Evolutionary conservation across 2,113 vertebrate species (phyloP), one percentile per base, ranked within the genome.

Genomic region (Halichoerus grypus): DNA sequence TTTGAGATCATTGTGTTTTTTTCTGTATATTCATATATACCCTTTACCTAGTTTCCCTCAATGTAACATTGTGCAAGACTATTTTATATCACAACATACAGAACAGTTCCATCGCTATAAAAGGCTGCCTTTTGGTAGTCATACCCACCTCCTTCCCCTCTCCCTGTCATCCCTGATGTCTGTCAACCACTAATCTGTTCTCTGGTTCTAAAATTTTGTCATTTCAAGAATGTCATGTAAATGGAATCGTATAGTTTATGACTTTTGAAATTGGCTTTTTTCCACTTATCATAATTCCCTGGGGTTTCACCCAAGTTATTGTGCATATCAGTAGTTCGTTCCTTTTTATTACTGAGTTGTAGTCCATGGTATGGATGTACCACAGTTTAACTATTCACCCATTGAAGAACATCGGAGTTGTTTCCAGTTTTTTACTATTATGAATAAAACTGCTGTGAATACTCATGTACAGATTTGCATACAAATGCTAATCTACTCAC

Each of bases 401-500:
- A 39, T 1, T 69, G n/a, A 80, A 83, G 63, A 12, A 55, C 42
- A 21, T 82, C 33, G 94, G 76, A 89, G 61, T 76, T 77, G 7
- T 80, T 96, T 86, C 16, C 21, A 82, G 53, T 36, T 87, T 86
- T 91, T 97, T 51, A 82, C 55, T 84, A 3, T 88, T 55, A 55
- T 63, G 65, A 76, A 42, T 85, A 71, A 95, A 96, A 65, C 31
- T 36, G 14, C 39, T 55, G 1, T 57, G 22, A 90, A 42, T 5
- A 6, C 67, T 94, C 5, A n/a, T 46, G n/a, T 76, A 59, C 49
- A 93, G 46, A 55, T 67, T 95, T 74, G 76, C 33, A 95, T 22
- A 19, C 49, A 94, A 61, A 79, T 86, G 59, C 59, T 87, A 63
- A 83, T 42, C 46, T 33, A 59, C 91, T 81, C 24, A 61, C 51